Base-by-base conservation (phyloP, 2,888 invertebrate species). In the Idaea biselata region DNA sequence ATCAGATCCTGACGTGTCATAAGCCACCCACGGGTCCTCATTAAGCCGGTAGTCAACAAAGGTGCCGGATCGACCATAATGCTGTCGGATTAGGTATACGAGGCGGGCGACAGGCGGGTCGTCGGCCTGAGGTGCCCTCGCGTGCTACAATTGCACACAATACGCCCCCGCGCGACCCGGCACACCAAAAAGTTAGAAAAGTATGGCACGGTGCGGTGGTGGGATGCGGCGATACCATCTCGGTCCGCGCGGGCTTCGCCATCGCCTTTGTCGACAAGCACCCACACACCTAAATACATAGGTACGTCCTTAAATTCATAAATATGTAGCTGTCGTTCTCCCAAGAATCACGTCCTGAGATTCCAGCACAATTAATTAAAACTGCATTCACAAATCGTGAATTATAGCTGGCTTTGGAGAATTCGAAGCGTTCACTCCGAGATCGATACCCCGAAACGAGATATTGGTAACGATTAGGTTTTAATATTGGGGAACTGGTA, bases 161-260 rank as follows among this genome's bases (percentile, higher is more conserved):
- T 84, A 88, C 90, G 86, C 87, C 88, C 83, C 84, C 89, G 84
- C 86, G 79, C 82, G 84, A 83, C 85, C 84, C 81, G 78, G 68
- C 82, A 74, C 72, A 79, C 89, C 89, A 89, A 91, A 91, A 90
- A 90, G 91, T 89, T 91, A 88, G 91, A 90, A 90, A 91, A 91
- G 86, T 87, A 84, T 81, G 81, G 80, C 82, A 83, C 81, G 77
- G 77, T 75, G 77, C 73, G 77, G 69, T 76, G 79, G 74, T 71
- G 68, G 71, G 71, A 68, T 55, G 68, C 70, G 67, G 74, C 75
- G 88, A 88, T 88, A 84, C 75, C 80, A 86, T 85, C 87, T 86
- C 83, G 86, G 84, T 73, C 73, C 73, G 69, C 65, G 62, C 69
- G 65, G 69, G 71, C 68, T 72, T 73, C 75, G 67, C 75, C 71